Evolutionary conservation across 2,797 vertebrate species (phyloP), one percentile per base, ranked within the genome.

Genomic region (Myripristis murdjan): DNA sequence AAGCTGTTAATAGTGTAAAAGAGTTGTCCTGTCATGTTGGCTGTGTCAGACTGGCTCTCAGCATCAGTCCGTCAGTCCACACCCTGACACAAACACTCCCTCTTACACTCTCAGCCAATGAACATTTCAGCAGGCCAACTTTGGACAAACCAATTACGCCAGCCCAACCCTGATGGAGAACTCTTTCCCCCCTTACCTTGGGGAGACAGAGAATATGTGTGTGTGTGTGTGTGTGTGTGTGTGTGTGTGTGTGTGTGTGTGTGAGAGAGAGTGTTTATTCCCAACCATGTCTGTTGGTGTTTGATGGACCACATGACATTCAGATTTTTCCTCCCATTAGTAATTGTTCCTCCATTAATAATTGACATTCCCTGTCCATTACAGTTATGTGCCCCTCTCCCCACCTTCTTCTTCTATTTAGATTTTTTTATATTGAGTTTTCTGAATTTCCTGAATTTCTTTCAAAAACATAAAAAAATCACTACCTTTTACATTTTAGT

Each of bases 331-430:
- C n/a, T n/a, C n/a, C n/a, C n/a, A n/a, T n/a, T n/a, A n/a, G n/a
- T n/a, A n/a, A n/a, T 20, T 48, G 10, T 60, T 54, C 53, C 43
- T 41, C 37, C 58, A 66, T 88, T 71, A 89, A 86, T 89, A 83
- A 91, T 89, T 67, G 14, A 90, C 58, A 23, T 44, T 31, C 23
- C n/a, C 46, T 52, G 33, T n/a, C 8, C 70, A 74, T 75, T 84
- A 73, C 57, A 63, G 73, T 75, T 31, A 44, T 58, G 43, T 18
- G 49, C 51, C 55, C 22, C 51, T 6, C 16, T 22, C 59, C 33
- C 11, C 15, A 7, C 52, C 35, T 14, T 41, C 18, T 46, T 41
- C n/a, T 35, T 47, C 47, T 24, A n/a, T n/a, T n/a, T n/a, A n/a
- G n/a, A n/a, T n/a, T n/a, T n/a, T n/a, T n/a, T n/a, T n/a, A n/a